Conservation (phyloP, 2,888 invertebrate species). For the Aspidiotus rigidus region DNA sequence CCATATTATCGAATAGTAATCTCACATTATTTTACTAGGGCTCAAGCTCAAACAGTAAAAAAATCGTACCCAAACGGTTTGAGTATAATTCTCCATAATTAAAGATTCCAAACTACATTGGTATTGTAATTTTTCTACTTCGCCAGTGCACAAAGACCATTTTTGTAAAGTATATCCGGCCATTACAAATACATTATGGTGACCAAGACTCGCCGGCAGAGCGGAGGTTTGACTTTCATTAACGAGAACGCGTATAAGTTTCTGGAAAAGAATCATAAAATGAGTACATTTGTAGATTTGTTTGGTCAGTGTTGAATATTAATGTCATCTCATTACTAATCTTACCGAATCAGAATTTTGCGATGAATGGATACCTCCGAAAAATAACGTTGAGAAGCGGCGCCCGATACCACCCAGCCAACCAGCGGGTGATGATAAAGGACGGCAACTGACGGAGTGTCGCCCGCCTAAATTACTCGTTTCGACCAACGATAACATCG, state of each 20-base stretch:
- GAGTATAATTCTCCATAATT: constrained; percentile 61
- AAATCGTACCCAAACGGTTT: constrained; percentile 52
- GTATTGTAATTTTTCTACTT: constrained; percentile 61
- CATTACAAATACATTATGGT: constrained; percentile 58
- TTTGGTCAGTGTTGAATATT: not conserved
- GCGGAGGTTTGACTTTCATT: constrained; percentile 42
- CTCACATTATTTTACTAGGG: not conserved
- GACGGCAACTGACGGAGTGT: constrained; percentile 56
- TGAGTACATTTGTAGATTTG: not conserved
- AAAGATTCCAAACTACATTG: constrained; percentile 65
- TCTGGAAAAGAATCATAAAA: constrained; percentile 41
- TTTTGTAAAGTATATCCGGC: constrained; percentile 72
- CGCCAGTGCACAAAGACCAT: constrained; percentile 61
- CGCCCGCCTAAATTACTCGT: constrained; percentile 53
- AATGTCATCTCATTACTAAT: not conserved
- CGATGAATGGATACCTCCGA: constrained; percentile 49
- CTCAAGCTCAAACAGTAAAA: not conserved
- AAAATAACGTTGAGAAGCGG: constrained; percentile 68
- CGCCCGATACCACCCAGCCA: constrained; percentile 82
- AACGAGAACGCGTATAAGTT: constrained; percentile 59
- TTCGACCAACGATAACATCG: constrained; percentile 62
- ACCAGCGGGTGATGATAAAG: constrained; percentile 63
- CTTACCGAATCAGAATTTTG: constrained; percentile 40
- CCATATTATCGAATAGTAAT: not conserved
- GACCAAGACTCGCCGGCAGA: constrained; percentile 39